Evolutionary conservation across 2,113 vertebrate genomes (phyloP), one percentile per base, ranked within the genome.

Genomic region (Theristicus caerulescens): DNA sequence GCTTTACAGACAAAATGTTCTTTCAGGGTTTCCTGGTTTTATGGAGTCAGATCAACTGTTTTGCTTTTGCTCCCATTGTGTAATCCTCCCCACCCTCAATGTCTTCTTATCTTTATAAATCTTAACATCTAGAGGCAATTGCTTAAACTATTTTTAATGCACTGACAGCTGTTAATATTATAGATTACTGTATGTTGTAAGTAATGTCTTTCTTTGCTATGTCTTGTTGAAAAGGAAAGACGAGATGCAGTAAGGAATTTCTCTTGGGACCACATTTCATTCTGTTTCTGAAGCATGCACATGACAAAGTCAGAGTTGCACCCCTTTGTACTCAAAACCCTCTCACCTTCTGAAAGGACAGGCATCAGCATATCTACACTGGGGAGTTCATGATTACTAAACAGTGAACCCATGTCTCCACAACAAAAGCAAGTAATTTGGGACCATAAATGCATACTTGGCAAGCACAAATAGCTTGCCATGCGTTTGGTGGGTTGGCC

Each of bases 21-120:
- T 96, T 96, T 94, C 81, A 91, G 89, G 64, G 8, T 88, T 87
- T 93, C 93, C 83, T 96, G 88, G 88, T 82, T 97, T 96, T 97
- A 96, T 94, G 76, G 77, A 97, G 79, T 94, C 22, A 49, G 83
- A 76, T 17, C 0, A 2, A 80, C 36, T 62, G 52, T 66, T 92
- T 91, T 88, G 82, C 16, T 97, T 96, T 97, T 78, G 16, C 80
- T 94, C 58, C 24, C 6, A 1, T 31, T 94, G 78, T 93, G 64
- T 49, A 72, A 77, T 88, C 95, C 91, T 46, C 27, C 32, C 64
- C 40, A 64, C 14, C 19, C 19, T 83, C 49, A 81, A 12, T 73
- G 59, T 82, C 79, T 76, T 94, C 52, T 94, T 88, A 93, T 88
- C 44, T 21, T 93, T 82, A 90, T 81, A 94, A 89, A 95, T 70